Evolutionary conservation across 2,113 vertebrate genomes (phyloP).

Genomic region (Trogon melanurus): DNA sequence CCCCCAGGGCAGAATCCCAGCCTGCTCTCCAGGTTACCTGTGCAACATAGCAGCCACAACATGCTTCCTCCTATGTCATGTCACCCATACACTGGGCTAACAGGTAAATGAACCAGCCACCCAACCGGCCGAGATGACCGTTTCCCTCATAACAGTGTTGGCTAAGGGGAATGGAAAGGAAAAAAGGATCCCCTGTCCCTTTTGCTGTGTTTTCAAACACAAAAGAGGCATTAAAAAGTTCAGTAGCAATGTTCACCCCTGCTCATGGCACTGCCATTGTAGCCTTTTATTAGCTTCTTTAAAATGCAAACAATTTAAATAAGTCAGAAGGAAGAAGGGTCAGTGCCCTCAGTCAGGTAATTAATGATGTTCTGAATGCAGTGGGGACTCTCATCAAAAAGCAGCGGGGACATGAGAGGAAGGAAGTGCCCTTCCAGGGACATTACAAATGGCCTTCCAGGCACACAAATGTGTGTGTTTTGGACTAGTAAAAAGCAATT

Average conservation of each 20-base stretch:
- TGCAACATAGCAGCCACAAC: neutral
- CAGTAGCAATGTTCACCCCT: neutral
- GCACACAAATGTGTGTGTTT: neutral
- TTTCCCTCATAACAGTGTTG: neutral
- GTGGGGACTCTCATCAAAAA: neutral
- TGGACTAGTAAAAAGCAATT: neutral
- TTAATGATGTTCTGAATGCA: conserved; percentile 12
- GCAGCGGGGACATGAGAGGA: neutral
- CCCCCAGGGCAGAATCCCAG: neutral
- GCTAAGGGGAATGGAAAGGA: neutral
- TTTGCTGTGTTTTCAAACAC: neutral
- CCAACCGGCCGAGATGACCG: fast-evolving
- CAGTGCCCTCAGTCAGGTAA: neutral
- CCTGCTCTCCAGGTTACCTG: neutral
- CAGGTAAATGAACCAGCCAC: neutral
- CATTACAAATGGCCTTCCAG: neutral
- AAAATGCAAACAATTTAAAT: neutral
- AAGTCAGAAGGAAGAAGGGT: neutral
- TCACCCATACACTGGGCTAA: neutral
- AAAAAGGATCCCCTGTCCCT: neutral
- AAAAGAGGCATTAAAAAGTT: neutral
- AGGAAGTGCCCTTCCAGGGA: conserved; percentile 6
- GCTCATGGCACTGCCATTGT: neutral
- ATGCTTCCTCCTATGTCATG: neutral
- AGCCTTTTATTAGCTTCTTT: neutral